A percentile compares a stretch with the other conserved stretches of the same genome.
These are phyloP conservation scores for Endomychus coccineus DNA, from an alignment of 2,888 invertebrate species.

Conservation along the genomic window DNA sequence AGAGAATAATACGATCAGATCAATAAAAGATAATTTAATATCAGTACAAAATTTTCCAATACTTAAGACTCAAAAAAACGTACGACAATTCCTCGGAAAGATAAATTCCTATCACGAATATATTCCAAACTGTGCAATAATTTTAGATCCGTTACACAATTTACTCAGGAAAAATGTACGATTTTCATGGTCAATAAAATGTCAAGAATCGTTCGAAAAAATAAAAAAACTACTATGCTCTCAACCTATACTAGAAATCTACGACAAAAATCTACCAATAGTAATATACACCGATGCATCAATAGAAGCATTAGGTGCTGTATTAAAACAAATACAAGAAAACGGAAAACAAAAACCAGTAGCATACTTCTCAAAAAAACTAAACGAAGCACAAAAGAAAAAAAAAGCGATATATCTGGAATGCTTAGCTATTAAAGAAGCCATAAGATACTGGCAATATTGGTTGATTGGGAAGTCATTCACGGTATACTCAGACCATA, in stretches of 20 bases:
- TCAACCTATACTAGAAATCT: conserved; percentile 15
- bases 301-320: conserved; percentile 22
- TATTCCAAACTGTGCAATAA: conserved; percentile 12
- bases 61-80: conserved; percentile 16
- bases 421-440: conserved; percentile 25
- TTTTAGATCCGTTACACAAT: conserved; percentile 14
- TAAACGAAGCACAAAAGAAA: conserved; percentile 19
- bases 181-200: conserved; percentile 3
- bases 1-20: conserved; percentile 11
- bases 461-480: conserved; percentile 24
- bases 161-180: conserved; percentile 3
- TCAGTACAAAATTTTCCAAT: conserved; percentile 15
- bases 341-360: conserved; percentile 16
- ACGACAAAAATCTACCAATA: conserved; percentile 16
- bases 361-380: conserved; percentile 22
- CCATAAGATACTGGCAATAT: conserved; percentile 24
- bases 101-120: conserved; percentile 16
- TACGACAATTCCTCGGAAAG: conserved; percentile 18
- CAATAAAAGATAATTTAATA: conserved; percentile 15
- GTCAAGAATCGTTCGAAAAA: conserved; percentile 2
- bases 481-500: conserved; percentile 12
- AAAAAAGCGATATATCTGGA: conserved; percentile 25
- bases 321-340: conserved; percentile 22
- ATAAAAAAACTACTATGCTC: conserved; percentile 8
- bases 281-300: conserved; percentile 21